Evolutionary conservation across 2,113 vertebrate genomes (phyloP), one percentile per base, ranked within the genome.

Genomic region (Brachionichthys hirsutus): DNA sequence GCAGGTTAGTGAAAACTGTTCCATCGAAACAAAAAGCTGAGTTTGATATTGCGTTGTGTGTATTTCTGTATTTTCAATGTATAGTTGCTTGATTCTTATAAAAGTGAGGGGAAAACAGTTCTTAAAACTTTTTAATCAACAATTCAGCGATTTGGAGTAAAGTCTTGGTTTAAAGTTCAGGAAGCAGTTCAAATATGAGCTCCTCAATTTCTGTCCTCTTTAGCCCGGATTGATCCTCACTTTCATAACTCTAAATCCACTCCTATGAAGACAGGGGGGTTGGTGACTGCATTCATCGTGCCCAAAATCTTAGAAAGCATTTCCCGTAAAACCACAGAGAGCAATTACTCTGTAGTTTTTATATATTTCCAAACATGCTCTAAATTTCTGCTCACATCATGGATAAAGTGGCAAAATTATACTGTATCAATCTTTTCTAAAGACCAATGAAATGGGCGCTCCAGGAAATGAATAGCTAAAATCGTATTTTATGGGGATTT

Each of bases 401-500:
- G 9, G 15, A 48, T 52, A 19, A 43, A 15, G 38, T 55, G 38
- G 8, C 30, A 54, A 30, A 16, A 30, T 40, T 47, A 19, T 30
- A 63, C 12, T 58, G 9, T 22, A 30, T 30, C 24, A 30, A 52
- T 57, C 17, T 44, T 49, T 16, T 46, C 11, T 36, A 20, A 63
- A 62, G 49, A 60, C 55, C 16, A 70, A 45, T 48, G 36, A 17
- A 70, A 56, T 45, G 17, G 34, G n/a, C 57, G 22, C 52, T 48
- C 43, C 24, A 58, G 35, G 9, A 44, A 54, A 22, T 15, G 3
- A 13, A 54, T 48, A 44, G n/a, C 35, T 34, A 16, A 51, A 60
- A 51, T 22, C 30, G 45, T 36, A 57, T 67, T 62, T 62, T 20
- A 41, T 12, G 9, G 30, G 20, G 12, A 19, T 12, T 35, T 14